These are phyloP conservation scores for Pedicia rivosa DNA, from an alignment of 2,888 invertebrate species.

Conservation along the genomic window DNA sequence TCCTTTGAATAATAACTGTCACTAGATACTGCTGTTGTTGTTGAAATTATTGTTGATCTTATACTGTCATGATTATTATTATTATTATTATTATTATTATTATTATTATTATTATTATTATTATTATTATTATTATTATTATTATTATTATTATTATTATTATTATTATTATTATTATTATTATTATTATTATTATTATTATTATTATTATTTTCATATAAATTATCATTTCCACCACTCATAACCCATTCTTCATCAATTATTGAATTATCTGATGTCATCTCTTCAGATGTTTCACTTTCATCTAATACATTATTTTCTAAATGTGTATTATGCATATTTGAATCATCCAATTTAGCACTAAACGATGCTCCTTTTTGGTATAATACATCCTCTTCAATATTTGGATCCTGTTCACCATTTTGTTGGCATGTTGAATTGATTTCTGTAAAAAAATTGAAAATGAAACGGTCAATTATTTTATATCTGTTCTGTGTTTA, in stretches of 20 bases:
- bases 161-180: constrained; percentile 1
- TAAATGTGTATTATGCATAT: constrained; percentile 10
- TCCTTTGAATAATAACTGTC: constrained; percentile 24
- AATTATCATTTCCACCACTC: too few relatives aligned
- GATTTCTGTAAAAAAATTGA: constrained; percentile 40
- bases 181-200: constrained; percentile 2
- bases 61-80: constrained; percentile 4
- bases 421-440: constrained; percentile 50
- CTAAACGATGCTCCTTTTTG: constrained; percentile 67
- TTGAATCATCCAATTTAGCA: constrained; percentile 46
- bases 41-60: neutral
- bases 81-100: constrained; percentile 8
- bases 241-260: too few relatives aligned
- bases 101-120: constrained; percentile 14
- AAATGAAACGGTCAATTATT: too few relatives aligned
- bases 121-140: constrained; percentile 12
- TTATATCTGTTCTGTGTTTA: too few relatives aligned
- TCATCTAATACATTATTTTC: constrained; percentile 1
- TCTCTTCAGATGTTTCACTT: neutral
- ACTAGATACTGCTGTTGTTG: too few relatives aligned
- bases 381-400: constrained; percentile 47
- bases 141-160: constrained; percentile 1
- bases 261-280: neutral
- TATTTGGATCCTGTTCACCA: constrained; percentile 12
- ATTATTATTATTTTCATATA: constrained; percentile 1